phyloP scores from a whole-genome alignment of 1,140 invertebrate species.

The Platyura marginata region DNA sequence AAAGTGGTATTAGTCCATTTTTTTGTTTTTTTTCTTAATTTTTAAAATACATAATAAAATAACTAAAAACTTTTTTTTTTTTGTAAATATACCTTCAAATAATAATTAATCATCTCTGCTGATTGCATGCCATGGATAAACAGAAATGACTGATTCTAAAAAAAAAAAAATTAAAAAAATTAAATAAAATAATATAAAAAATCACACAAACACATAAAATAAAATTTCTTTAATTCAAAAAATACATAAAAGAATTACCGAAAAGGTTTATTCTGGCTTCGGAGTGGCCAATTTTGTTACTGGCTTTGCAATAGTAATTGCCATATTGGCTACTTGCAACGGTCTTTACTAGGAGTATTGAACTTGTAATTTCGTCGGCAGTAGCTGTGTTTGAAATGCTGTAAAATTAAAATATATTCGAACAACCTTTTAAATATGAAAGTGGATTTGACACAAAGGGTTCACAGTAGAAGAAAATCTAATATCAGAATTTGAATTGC shows the following conservation, averaged over 20 bases:
- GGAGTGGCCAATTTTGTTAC: slow-evolving; percentile 51
- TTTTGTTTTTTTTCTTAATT: too few relatives aligned
- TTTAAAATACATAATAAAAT: not conserved
- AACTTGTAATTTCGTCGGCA: slow-evolving; percentile 59
- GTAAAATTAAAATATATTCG: slow-evolving; percentile 7
- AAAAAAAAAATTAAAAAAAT: not conserved
- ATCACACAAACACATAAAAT: not conserved
- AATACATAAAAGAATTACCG: slow-evolving; percentile 3
- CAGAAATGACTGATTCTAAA: slow-evolving; percentile 1
- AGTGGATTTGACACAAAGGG: too few relatives aligned
- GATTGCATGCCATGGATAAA: not conserved
- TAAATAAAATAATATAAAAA: not conserved
- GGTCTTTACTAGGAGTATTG: slow-evolving; percentile 53
- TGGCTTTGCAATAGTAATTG: slow-evolving; percentile 52
- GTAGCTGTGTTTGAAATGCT: slow-evolving; percentile 61
- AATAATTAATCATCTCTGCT: not conserved
- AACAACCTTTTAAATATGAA: too few relatives aligned
- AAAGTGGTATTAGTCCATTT: too few relatives aligned
- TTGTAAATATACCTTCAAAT: not conserved
- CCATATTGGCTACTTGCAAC: slow-evolving; percentile 64
- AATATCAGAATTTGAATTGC: too few relatives aligned
- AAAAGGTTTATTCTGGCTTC: slow-evolving; percentile 50
- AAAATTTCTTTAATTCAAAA: not conserved
- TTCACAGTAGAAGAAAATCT: too few relatives aligned
- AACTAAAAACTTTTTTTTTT: not conserved